phyloP scores from a whole-genome alignment of 2,888 invertebrate genomes.

The Podotricha telesiphe region DNA sequence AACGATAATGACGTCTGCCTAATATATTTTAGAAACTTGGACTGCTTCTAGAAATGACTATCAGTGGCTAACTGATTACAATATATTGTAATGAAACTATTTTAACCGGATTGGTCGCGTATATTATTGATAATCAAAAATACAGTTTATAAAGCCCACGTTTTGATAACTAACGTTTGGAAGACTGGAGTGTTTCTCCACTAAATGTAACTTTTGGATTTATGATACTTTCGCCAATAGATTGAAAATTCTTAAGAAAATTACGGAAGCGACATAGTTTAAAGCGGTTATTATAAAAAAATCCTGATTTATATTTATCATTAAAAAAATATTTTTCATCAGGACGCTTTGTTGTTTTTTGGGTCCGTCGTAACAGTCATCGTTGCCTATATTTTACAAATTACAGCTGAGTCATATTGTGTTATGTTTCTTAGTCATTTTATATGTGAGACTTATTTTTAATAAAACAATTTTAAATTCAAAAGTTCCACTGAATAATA shows the following conservation, averaged over 20 bases:
- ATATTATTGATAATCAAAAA: too few relatives aligned
- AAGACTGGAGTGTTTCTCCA: too few relatives aligned
- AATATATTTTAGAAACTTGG: not conserved
- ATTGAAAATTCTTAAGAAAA: too few relatives aligned
- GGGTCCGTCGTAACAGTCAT: conserved; percentile 9
- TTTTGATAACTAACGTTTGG: too few relatives aligned
- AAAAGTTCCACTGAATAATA: not conserved
- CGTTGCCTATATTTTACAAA: not conserved
- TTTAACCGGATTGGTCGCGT: too few relatives aligned
- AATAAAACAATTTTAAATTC: not conserved
- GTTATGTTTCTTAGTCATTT: not conserved
- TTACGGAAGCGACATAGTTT: too few relatives aligned
- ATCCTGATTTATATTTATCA: not conserved
- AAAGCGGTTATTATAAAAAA: too few relatives aligned
- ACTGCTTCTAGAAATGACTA: not conserved
- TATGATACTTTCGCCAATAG: too few relatives aligned
- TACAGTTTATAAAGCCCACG: too few relatives aligned
- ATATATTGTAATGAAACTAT: not conserved
- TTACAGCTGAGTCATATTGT: conserved; percentile 10
- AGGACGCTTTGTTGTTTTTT: not conserved
- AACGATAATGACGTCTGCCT: not conserved
- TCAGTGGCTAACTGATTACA: not conserved
- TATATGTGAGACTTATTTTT: not conserved
- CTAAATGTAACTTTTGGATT: too few relatives aligned
- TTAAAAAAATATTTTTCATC: not conserved